These are phyloP conservation scores for Cotesia glomerata DNA, from an alignment of 1,140 invertebrate species.

Conservation along the genomic window DNA sequence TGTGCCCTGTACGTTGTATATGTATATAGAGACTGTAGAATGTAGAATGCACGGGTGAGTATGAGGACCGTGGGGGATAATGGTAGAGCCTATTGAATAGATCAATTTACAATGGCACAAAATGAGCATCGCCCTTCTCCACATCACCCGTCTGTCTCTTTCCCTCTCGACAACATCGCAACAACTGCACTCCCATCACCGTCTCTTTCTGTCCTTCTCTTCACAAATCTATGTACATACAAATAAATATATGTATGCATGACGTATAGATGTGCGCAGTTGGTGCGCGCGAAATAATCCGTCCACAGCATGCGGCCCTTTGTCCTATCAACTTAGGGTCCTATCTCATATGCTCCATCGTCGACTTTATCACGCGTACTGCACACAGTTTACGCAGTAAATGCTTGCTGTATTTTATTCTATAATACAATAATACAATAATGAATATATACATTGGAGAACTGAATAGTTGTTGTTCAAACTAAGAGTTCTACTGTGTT, in stretches of 20 bases:
- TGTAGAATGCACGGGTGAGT: constrained; percentile 24
- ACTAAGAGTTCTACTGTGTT: constrained; percentile 7
- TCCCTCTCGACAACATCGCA: constrained; percentile 8
- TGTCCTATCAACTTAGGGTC: constrained; percentile 38
- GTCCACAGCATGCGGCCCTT: constrained; percentile 50
- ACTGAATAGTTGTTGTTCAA: too few relatives aligned
- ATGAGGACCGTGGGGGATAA: constrained; percentile 45
- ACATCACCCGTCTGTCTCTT: constrained; percentile 12
- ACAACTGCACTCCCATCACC: neutral
- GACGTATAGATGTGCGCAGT: constrained; percentile 37
- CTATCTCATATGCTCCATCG: constrained; percentile 38
- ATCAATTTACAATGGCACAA: constrained; percentile 61
- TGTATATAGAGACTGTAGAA: constrained; percentile 27
- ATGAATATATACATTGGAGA: too few relatives aligned
- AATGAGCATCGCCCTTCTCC: constrained; percentile 52
- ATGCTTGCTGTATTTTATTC: neutral
- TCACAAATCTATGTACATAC: constrained; percentile 7
- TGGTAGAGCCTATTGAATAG: constrained; percentile 53
- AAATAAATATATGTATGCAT: constrained; percentile 20
- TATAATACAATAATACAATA: too few relatives aligned
- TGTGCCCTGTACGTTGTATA: neutral
- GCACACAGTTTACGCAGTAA: too few relatives aligned
- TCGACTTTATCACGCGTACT: too few relatives aligned
- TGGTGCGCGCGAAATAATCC: constrained; percentile 47
- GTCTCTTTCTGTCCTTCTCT: constrained; percentile 6